Conservation (phyloP, 2,888 invertebrate species). For the Nasonia oneida region DNA sequence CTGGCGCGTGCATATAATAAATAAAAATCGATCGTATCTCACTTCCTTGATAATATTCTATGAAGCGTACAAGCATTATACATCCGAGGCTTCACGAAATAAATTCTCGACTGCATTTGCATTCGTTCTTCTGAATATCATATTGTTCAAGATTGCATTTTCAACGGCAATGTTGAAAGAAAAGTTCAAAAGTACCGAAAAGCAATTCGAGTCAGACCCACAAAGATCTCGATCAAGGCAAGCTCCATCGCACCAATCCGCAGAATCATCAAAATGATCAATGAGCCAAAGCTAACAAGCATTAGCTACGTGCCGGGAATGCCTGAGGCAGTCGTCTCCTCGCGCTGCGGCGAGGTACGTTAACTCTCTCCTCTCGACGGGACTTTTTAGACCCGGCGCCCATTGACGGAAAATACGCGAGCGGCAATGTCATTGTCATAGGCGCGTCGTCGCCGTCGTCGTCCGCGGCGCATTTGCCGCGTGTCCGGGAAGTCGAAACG, state of each 20-base stretch:
- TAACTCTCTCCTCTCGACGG: not conserved
- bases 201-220: no score
- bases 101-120: not conserved
- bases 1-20: slow-evolving; percentile 11
- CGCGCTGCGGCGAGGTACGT: not conserved
- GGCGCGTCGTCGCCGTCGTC: no score
- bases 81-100: not conserved
- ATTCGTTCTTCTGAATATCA: not conserved
- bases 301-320: slow-evolving; percentile 1
- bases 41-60: slow-evolving; percentile 22
- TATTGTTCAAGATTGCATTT: no score
- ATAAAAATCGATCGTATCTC: slow-evolving; percentile 33
- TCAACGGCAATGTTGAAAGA: no score
- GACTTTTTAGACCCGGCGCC: slow-evolving; percentile 29
- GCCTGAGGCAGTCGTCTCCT: not conserved
- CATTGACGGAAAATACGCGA: slow-evolving; percentile 23
- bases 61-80: not conserved
- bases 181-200: no score
- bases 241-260: not conserved
- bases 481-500: no score
- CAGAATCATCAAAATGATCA: not conserved
- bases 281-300: slow-evolving; percentile 1
- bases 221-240: no score
- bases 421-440: slow-evolving; percentile 46
- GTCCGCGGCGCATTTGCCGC: no score